Conservation (phyloP, 2,113 vertebrate species). For the Varanus komodoensis region DNA sequence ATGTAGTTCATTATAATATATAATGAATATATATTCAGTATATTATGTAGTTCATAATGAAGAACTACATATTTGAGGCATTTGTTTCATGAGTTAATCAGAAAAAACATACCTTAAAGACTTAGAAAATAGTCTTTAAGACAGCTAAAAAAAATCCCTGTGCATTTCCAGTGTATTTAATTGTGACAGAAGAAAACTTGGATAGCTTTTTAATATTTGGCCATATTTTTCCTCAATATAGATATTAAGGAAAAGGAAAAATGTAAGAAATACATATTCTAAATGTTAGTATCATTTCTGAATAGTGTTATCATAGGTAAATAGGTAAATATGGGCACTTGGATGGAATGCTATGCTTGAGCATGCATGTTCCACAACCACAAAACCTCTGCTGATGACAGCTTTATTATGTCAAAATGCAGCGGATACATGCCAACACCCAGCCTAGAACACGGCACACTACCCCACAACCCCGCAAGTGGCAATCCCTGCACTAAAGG, state of each 20-base stretch:
- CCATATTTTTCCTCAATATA: neutral
- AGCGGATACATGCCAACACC: neutral
- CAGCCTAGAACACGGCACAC: too few relatives aligned
- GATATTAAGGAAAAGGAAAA: too few relatives aligned
- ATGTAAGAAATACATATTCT: neutral
- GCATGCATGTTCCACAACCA: neutral
- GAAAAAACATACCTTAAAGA: neutral
- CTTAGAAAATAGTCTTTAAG: too few relatives aligned
- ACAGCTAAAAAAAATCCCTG: neutral
- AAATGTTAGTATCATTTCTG: neutral
- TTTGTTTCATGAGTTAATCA: neutral
- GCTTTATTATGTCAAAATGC: neutral
- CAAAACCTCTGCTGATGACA: neutral
- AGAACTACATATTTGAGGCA: too few relatives aligned
- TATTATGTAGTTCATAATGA: too few relatives aligned
- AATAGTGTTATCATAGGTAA: neutral
- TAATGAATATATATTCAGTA: too few relatives aligned
- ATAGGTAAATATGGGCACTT: neutral
- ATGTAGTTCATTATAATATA: too few relatives aligned
- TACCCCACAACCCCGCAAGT: neutral
- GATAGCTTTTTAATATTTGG: neutral
- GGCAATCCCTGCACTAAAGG: neutral
- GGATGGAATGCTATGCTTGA: neutral
- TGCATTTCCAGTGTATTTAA: neutral
- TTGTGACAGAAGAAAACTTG: neutral